A percentile compares a stretch with the other conserved stretches of the same genome.
Conservation (phyloP, 2,113 vertebrate genomes). For the Axis porcinus region DNA sequence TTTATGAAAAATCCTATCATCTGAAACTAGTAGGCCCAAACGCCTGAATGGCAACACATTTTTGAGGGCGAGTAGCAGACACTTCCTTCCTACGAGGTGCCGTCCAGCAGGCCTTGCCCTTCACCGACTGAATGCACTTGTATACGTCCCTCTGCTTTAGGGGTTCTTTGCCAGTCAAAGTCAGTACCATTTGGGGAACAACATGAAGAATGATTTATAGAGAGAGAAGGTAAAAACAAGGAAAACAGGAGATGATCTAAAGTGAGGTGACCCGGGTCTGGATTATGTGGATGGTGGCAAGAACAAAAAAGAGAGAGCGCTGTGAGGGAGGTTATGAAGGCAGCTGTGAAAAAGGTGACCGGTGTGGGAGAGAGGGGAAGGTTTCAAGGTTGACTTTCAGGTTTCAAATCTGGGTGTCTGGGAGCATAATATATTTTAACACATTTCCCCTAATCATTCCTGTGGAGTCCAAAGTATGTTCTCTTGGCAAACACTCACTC, state of each 20-base stretch:
- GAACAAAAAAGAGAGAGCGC: background rate
- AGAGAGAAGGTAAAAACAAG: background rate
- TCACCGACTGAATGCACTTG: fast-evolving
- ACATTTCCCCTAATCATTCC: slow-evolving; percentile 1
- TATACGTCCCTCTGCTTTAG: fast-evolving
- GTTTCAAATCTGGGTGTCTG: background rate
- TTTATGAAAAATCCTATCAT: background rate
- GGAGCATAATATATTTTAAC: background rate
- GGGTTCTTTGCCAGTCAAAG: background rate
- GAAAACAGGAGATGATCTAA: background rate
- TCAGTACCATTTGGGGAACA: background rate
- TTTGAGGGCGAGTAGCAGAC: background rate
- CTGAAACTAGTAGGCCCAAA: background rate
- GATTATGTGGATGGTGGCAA: background rate
- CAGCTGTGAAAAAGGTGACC: background rate
- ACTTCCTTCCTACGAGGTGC: background rate
- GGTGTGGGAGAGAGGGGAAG: background rate
- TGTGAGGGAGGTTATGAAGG: background rate
- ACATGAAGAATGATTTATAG: background rate
- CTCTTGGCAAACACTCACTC: slow-evolving; percentile 82
- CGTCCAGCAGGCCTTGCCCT: background rate
- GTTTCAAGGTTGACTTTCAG: background rate
- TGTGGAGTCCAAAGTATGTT: background rate
- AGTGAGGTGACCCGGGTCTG: background rate
- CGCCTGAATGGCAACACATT: background rate